Evolutionary conservation across 2,113 vertebrate genomes (phyloP), one percentile per base, ranked within the genome.

Genomic region (human (Homo sapiens)): DNA sequence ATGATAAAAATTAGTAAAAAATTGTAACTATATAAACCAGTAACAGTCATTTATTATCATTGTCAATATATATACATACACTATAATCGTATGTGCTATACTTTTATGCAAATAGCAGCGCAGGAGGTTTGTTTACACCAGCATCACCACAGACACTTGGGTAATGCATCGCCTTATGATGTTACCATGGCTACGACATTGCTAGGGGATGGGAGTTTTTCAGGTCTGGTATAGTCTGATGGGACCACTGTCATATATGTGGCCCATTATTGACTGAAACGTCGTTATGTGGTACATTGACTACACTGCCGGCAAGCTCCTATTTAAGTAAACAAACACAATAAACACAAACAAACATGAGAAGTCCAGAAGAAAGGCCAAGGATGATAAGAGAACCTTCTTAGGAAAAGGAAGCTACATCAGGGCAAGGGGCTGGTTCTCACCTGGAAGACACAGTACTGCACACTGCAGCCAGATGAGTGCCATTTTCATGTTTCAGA

Each of bases 401-500:
- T 45, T 66, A 30, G 17, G 25, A 40, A 52, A 2, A 22, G 59
- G 11, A 35, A 70, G 68, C 8, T 16, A 48, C 32, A 3, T 57
- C 57, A 59, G 61, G 12, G 35, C 40, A 8, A 35, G 64, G 50
- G 38, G 59, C 45, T 35, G 25, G 32, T 20, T 17, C 32, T 35
- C 30, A 66, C 59, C 25, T n/a, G 35, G 50, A 83, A 68, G 50
- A 40, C 25, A n/a, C 7, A n/a, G 14, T 3, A 2, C 32, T 11
- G 14, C 13, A 27, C 3, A 11, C 43, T 38, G 13, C 30, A 73
- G 35, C 61, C 64, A 64, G 75, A 68, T 27, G 8, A 72, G 64
- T 32, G 13, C 8, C 3, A 2, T 70, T n/a, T 35, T 61, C 2
- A 13, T 20, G 23, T 6, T 75, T 38, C 8, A 0, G 14, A 35